Evolutionary conservation across 2,797 vertebrate species (phyloP).

Genomic region (Champsocephalus esox): DNA sequence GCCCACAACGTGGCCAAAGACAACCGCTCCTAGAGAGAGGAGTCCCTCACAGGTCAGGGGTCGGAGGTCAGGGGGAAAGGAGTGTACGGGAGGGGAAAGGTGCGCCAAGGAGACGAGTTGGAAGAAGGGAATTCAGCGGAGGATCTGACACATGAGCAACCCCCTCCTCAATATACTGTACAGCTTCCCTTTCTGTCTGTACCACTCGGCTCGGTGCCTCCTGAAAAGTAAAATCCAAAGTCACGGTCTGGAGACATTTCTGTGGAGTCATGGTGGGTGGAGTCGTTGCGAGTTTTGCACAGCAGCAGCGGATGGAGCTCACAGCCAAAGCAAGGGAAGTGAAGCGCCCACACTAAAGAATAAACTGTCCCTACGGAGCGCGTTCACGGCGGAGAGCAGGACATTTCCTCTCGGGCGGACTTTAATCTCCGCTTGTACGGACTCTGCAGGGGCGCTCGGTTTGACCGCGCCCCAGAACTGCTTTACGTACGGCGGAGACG

Average conservation of each 20-base stretch:
- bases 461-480: slow-evolving; percentile 36
- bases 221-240: slow-evolving; percentile 18
- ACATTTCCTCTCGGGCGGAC: slow-evolving; percentile 22
- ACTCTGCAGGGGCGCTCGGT: slow-evolving; percentile 11
- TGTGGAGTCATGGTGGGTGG: slow-evolving; percentile 79
- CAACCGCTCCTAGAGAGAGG: slow-evolving; percentile 90
- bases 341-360: slow-evolving; percentile 70
- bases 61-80: slow-evolving; percentile 38
- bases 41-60: slow-evolving; percentile 23
- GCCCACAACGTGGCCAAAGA: slow-evolving; percentile 97
- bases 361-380: slow-evolving; percentile 7
- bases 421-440: slow-evolving; percentile 17
- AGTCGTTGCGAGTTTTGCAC: slow-evolving; percentile 90
- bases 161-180: slow-evolving; percentile 12
- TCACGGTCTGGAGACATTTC: slow-evolving; percentile 68
- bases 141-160: slow-evolving; percentile 46
- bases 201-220: slow-evolving; percentile 55
- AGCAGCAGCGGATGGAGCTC: slow-evolving; percentile 72
- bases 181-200: slow-evolving; percentile 9
- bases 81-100: slow-evolving; percentile 15
- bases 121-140: slow-evolving; percentile 81
- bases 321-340: slow-evolving; percentile 80
- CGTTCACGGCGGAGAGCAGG: neutral
- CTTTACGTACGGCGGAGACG: slow-evolving; percentile 29
- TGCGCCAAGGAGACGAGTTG: slow-evolving; percentile 51